Percentiles rank a stretch among this genome's conserved stretches.
phyloP scores from a whole-genome alignment of 2,888 invertebrate genomes.

The Platycnemis pennipes region DNA sequence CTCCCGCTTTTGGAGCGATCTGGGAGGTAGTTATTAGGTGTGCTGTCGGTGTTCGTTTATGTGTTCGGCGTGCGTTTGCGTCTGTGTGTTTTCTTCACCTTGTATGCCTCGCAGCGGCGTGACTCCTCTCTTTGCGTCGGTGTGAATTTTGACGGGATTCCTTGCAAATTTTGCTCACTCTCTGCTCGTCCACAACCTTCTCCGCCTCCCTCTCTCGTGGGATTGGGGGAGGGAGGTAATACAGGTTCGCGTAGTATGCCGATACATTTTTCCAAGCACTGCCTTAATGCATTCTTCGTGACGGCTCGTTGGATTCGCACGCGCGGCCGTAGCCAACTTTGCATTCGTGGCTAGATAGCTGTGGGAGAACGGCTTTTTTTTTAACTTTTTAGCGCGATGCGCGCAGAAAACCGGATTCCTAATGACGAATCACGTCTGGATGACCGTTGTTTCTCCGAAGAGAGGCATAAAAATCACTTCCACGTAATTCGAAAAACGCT shows the following conservation, averaged over 20 bases:
- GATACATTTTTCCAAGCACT: background rate
- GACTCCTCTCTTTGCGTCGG: background rate
- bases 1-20: background rate
- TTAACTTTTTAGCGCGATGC: background rate
- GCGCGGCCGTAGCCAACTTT: background rate
- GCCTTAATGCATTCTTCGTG: background rate
- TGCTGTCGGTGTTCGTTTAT: background rate
- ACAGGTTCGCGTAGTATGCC: too few species aligned
- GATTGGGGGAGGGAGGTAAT: too few species aligned
- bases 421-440: background rate
- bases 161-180: background rate
- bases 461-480: background rate
- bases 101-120: background rate
- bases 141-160: background rate
- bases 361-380: background rate
- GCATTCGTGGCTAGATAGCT: background rate
- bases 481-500: background rate
- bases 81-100: background rate
- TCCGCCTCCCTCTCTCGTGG: background rate
- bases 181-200: background rate
- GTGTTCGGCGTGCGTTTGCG: background rate
- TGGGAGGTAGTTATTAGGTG: background rate
- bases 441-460: background rate
- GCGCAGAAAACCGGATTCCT: background rate
- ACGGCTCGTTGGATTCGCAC: background rate